Percentiles rank a stretch among this genome's conserved stretches.
Conservation (phyloP, 92 coral and sea anemone genomes). For the Bergia puertoricense region DNA sequence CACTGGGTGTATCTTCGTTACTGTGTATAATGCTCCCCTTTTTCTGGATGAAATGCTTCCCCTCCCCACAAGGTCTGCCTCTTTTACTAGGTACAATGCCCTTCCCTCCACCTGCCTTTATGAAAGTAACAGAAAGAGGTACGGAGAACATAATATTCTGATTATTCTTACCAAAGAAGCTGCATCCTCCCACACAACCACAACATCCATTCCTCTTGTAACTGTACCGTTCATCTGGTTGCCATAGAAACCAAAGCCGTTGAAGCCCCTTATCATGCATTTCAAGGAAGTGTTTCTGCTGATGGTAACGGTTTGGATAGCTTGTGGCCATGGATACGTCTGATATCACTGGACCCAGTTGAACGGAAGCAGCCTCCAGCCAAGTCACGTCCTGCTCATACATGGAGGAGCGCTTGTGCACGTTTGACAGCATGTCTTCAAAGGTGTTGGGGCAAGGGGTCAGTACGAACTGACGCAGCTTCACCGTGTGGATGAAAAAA, state of each 20-base stretch:
- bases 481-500: conserved; percentile 79
- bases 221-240: conserved; percentile 56
- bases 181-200: conserved; percentile 96
- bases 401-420: conserved; percentile 79
- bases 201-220: conserved; percentile 69
- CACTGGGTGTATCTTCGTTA: too few species aligned
- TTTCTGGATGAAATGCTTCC: not conserved
- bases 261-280: conserved; percentile 79
- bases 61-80: not conserved
- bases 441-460: conserved; percentile 68
- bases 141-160: not conserved
- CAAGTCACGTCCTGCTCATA: conserved; percentile 80
- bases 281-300: conserved; percentile 88
- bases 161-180: conserved; percentile 82
- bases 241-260: conserved; percentile 98
- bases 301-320: conserved; percentile 56
- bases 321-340: conserved; percentile 78
- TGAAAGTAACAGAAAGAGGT: not conserved
- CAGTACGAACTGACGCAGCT: conserved; percentile 88
- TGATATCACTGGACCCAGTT: conserved; percentile 87
- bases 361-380: conserved; percentile 89
- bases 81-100: not conserved
- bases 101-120: not conserved
- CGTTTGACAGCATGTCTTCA: conserved; percentile 65
- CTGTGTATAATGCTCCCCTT: not conserved